These are phyloP conservation scores for Pogonomyrmex californicus DNA, from an alignment of 1,140 invertebrate genomes.

Conservation along the genomic window DNA sequence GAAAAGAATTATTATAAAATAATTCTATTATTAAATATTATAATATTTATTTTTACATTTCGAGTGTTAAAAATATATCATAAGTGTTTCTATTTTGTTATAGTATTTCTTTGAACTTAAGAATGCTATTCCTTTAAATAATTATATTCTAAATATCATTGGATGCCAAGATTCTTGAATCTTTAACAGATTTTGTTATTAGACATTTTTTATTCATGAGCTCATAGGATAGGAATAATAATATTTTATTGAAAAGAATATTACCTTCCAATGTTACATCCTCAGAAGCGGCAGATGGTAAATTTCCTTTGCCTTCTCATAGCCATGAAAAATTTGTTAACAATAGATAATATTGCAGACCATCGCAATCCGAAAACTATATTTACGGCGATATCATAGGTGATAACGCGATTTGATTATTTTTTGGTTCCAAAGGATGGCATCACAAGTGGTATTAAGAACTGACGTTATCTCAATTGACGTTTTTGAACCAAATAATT, in stretches of 20 bases:
- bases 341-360: slow-evolving; percentile 7
- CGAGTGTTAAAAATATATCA: background rate
- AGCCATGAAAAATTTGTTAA: background rate
- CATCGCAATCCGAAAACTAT: background rate
- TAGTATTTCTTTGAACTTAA: background rate
- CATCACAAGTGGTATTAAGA: background rate
- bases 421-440: background rate
- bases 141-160: background rate
- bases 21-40: slow-evolving; percentile 20
- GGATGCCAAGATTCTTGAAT: background rate
- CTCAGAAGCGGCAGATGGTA: slow-evolving; percentile 7
- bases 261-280: slow-evolving; percentile 25
- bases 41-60: slow-evolving; percentile 13
- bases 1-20: background rate
- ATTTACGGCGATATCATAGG: background rate
- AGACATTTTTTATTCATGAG: background rate
- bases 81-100: background rate
- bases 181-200: background rate
- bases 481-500: background rate
- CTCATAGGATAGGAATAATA: background rate
- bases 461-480: background rate
- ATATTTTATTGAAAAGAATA: background rate
- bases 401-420: background rate
- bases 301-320: background rate
- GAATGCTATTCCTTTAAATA: background rate